Base-by-base conservation (phyloP, 2,797 vertebrate species). In the Neostethus bicornis region DNA sequence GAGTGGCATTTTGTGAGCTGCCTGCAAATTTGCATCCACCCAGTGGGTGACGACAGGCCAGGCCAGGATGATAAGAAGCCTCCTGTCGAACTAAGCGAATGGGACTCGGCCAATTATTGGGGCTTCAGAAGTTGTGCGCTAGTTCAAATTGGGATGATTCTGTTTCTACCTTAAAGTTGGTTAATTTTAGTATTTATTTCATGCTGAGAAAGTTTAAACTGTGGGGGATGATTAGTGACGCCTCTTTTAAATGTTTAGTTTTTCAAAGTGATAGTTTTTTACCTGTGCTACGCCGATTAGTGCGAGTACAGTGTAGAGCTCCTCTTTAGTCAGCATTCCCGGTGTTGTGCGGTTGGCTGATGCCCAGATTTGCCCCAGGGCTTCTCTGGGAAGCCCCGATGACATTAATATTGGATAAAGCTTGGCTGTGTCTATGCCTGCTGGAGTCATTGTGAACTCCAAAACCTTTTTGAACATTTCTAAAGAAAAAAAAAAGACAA, bases 321-420 rank as follows among this genome's bases (percentile, higher is more conserved):
- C 97, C 84, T 99, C 97, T 83, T 98, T 99, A 41, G 96, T 98
- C 54, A 99, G 93, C 85, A 96, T 96, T 51, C 97, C 97, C 0
- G 97, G 97, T 5, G 96, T 98, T 28, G 96, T 98, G 55, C 96
- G 94, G 86, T 99, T 99, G 84, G 97, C 96, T 51, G 95, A 69
- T 5, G 96, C 97, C 97, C 97, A 99, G 68, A 99, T 98, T 77
- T 98, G 97, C n/a, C 97, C 97, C 42, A 99, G 91, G 0, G 95
- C 95, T 89, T 99, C 97, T 44, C 97, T 91, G 73, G 96, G 97
- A 83, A 99, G 92, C 14, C 97, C 96, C 7, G 97, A 99, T 0
- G 97, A 98, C 93, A 99, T 96, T 75, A 99, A 90, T 66, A 99
- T 96, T 37, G 96, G 97, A 80, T 98, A 99, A 49, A 99, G 95